Conservation (phyloP, 2,113 vertebrate genomes). For the Phylloscopus trochilus region DNA sequence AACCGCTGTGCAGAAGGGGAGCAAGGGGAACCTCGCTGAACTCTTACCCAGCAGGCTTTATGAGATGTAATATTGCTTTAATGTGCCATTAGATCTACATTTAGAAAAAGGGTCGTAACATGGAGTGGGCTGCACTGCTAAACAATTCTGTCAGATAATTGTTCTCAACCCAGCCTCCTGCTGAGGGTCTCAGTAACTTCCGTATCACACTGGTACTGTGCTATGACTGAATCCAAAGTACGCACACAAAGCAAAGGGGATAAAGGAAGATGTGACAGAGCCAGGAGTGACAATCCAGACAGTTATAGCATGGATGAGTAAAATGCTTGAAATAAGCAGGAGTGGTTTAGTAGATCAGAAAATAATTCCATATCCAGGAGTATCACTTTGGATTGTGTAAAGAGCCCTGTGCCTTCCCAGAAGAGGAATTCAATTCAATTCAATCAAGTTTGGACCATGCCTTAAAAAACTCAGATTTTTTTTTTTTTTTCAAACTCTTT, state of each 20-base stretch:
- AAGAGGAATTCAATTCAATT: not conserved
- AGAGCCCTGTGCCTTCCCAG: not conserved
- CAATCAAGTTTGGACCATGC: not conserved
- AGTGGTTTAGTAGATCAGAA: not conserved
- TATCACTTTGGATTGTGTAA: not conserved
- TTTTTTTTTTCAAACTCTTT: not conserved
- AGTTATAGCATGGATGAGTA: not conserved
- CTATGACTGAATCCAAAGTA: not conserved
- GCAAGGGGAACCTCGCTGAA: not conserved
- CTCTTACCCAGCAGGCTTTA: conserved; percentile 35
- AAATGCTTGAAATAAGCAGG: not conserved
- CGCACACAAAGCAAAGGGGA: not conserved
- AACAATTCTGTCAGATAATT: conserved; percentile 11
- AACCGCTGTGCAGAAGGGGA: conserved; percentile 27
- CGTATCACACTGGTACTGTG: not conserved
- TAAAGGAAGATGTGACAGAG: not conserved
- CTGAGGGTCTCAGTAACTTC: conserved; percentile 13
- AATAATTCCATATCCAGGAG: not conserved
- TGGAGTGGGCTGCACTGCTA: not conserved
- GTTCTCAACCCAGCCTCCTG: conserved; percentile 22
- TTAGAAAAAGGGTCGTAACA: conserved; percentile 4
- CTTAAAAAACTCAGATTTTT: not conserved
- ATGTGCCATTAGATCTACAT: conserved; percentile 18
- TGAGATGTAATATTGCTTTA: conserved; percentile 12
- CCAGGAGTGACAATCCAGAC: not conserved